Evolutionary conservation across 2,797 vertebrate genomes (phyloP), one percentile per base, ranked within the genome.

Genomic region (Cryptoprocta ferox): DNA sequence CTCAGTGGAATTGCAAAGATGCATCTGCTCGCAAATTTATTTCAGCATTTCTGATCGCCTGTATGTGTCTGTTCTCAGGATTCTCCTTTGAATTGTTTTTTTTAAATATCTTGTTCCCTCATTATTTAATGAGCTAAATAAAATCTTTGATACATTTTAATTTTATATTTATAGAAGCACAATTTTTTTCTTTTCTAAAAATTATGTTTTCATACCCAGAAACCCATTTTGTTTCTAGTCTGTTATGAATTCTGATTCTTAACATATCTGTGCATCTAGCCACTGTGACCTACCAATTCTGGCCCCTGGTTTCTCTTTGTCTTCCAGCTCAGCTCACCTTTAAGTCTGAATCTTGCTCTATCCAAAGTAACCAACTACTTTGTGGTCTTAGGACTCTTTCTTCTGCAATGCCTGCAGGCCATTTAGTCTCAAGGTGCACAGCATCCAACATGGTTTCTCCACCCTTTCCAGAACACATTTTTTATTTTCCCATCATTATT

Each of bases 141-240:
- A 76, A 66, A 53, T 90, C 50, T 59, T 89, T 59, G 35, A 19
- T 7, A 53, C 10, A 35, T 35, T 82, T 85, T 32, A 48, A 87
- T 68, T 88, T 78, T 66, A 50, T 37, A 21, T 79, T 95, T 95
- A 39, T n/a, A 82, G 53, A 53, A 78, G 37, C 15, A 24, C 12
- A 32, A 28, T 42, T 86, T 91, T 96, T 89, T 12, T 37, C 12
- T 48, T 79, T 95, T 73, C 63, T n/a, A 70, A 89, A 78, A 85
- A 45, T 85, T 48, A 78, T 10, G 21, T 24, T 82, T 66, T 65
- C 5, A 78, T 89, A 28, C 37, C 12, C 18, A 65, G 50, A 89
- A 24, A 30, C n/a, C 65, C 13, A 18, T 78, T 89, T 81, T 89
- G 11, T 45, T 85, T 50, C 63, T 48, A 48, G n/a, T 32, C 45